phyloP scores from a whole-genome alignment of 2,888 invertebrate genomes.

The Polyommatus icarus region DNA sequence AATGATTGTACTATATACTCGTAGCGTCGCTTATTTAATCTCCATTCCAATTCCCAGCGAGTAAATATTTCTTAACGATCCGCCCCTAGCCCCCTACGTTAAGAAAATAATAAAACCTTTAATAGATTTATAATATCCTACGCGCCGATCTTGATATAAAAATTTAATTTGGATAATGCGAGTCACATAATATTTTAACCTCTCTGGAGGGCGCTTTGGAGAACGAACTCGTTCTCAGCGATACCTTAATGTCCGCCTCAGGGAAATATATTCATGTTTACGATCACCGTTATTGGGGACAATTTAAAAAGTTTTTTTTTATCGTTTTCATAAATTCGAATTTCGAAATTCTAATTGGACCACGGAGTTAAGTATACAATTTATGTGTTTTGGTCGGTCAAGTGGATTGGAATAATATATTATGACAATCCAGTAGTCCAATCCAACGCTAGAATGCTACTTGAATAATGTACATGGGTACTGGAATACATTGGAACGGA shows the following conservation, averaged over 20 bases:
- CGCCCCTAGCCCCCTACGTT: neutral
- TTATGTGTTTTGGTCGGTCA: too few relatives aligned
- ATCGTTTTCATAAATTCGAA: constrained; percentile 4
- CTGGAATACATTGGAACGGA: too few relatives aligned
- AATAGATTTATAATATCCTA: constrained; percentile 12
- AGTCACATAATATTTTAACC: neutral
- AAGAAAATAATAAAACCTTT: constrained; percentile 2
- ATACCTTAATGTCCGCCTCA: neutral
- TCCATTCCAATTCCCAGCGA: too few relatives aligned
- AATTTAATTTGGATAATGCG: constrained; percentile 15
- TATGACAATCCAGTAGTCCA: too few relatives aligned
- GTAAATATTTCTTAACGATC: neutral
- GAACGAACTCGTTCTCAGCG: neutral
- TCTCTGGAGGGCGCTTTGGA: neutral
- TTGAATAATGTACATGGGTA: too few relatives aligned
- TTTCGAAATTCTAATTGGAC: neutral
- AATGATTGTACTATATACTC: too few relatives aligned
- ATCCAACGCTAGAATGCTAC: too few relatives aligned
- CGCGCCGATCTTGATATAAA: neutral
- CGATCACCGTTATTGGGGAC: neutral
- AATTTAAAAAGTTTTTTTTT: neutral
- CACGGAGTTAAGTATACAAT: too few relatives aligned
- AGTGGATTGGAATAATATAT: too few relatives aligned
- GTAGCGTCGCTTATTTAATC: too few relatives aligned
- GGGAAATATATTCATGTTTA: constrained; percentile 19